A percentile compares a stretch with the other conserved stretches of the same genome.
Conservation (phyloP, 2,113 vertebrate species). For the Ammospiza caudacuta region DNA sequence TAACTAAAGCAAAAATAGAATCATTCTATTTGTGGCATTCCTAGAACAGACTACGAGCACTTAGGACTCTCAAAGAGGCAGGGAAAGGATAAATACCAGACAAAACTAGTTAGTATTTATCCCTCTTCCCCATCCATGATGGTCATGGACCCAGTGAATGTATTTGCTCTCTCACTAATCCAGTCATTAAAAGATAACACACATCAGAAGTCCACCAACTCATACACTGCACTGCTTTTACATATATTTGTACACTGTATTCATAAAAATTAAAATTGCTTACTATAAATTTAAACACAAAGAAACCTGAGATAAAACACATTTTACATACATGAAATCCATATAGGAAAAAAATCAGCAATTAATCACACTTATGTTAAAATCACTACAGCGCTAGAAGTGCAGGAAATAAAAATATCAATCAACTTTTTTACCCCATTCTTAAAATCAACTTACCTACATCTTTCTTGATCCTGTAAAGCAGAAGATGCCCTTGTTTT, state of each 20-base stretch:
- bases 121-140: not conserved
- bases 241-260: not conserved
- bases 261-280: not conserved
- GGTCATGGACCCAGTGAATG: not conserved
- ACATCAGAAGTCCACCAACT: not conserved
- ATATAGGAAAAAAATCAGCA: not conserved
- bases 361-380: not conserved
- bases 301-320: not conserved
- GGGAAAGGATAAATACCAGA: not conserved
- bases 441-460: constrained; percentile 74
- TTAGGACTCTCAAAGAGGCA: not conserved
- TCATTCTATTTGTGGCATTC: not conserved
- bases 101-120: not conserved
- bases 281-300: not conserved
- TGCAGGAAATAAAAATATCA: not conserved
- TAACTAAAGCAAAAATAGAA: not conserved
- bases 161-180: not conserved
- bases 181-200: not conserved
- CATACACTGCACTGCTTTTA: not conserved
- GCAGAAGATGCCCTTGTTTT: constrained; percentile 95
- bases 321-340: not conserved
- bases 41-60: not conserved
- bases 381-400: not conserved
- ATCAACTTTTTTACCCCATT: not conserved
- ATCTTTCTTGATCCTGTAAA: constrained; percentile 94